phyloP scores from a whole-genome alignment of 2,797 vertebrate species.

The Catamblyrhynchus diadema region DNA sequence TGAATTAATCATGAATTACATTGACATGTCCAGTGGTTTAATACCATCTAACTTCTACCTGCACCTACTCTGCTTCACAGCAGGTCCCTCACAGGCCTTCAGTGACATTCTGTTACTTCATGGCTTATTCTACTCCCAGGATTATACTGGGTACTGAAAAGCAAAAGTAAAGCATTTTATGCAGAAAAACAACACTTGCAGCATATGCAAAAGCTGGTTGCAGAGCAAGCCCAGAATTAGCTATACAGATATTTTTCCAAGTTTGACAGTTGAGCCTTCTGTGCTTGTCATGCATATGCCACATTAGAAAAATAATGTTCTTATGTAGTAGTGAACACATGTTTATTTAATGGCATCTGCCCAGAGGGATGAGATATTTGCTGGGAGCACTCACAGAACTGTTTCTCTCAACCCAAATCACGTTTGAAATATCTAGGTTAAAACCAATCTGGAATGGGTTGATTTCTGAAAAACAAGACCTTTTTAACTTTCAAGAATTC shows the following conservation, averaged over 20 bases:
- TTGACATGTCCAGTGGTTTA: not conserved
- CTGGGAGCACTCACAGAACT: constrained; percentile 69
- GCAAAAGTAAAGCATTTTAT: constrained; percentile 13
- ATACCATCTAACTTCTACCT: not conserved
- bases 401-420: constrained; percentile 78
- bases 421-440: constrained; percentile 85
- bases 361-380: constrained; percentile 70
- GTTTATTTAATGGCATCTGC: constrained; percentile 68
- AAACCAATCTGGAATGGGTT: constrained; percentile 21
- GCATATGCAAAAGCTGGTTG: constrained; percentile 36
- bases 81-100: not conserved
- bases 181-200: constrained; percentile 33
- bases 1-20: not conserved
- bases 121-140: not conserved
- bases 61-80: not conserved
- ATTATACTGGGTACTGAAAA: constrained; percentile 7
- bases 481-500: not conserved
- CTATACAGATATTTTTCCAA: constrained; percentile 56
- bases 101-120: not conserved
- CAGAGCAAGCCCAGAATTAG: constrained; percentile 52
- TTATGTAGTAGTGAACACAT: constrained; percentile 66
- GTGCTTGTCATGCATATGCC: constrained; percentile 65
- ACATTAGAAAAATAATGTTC: constrained; percentile 69
- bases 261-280: constrained; percentile 65
- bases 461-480: constrained; percentile 24